Conservation (phyloP, 2,888 invertebrate genomes). For the Trichogramma dendrolimi region DNA sequence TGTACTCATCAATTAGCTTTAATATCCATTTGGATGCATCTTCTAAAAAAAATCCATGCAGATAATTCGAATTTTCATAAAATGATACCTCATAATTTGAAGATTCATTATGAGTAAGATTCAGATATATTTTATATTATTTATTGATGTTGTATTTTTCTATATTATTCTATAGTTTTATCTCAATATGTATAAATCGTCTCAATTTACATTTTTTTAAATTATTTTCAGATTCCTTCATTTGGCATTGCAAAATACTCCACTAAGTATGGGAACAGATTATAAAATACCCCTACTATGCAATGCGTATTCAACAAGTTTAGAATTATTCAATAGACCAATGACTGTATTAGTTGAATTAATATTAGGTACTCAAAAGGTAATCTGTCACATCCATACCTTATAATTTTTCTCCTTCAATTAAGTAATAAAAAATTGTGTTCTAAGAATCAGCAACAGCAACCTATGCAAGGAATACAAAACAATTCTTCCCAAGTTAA, state of each 20-base stretch:
- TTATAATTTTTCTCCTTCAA: background rate
- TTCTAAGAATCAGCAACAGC: constrained; percentile 52
- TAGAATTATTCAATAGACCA: constrained; percentile 84
- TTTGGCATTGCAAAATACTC: constrained; percentile 70
- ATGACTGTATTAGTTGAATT: constrained; percentile 90
- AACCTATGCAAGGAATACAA: constrained; percentile 50
- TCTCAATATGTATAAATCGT: background rate
- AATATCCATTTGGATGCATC: constrained; percentile 94
- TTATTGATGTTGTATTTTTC: background rate
- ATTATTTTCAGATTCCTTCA: constrained; percentile 68
- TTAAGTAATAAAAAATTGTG: background rate
- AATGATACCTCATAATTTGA: constrained; percentile 75
- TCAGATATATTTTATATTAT: constrained; percentile 1
- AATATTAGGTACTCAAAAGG: constrained; percentile 68
- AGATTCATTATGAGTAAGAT: constrained; percentile 76
- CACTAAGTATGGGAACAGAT: constrained; percentile 76
- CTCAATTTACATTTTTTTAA: constrained; percentile 24
- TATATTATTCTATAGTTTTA: constrained; percentile 5
- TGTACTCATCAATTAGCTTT: constrained; percentile 90
- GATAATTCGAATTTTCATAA: constrained; percentile 75
- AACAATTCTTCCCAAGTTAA: constrained; percentile 54
- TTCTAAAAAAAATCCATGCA: constrained; percentile 86
- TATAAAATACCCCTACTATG: constrained; percentile 88
- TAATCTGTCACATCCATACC: constrained; percentile 17
- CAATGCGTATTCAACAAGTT: constrained; percentile 92